phyloP scores from a whole-genome alignment of 2,113 vertebrate species.

The Nettapus auritus region DNA sequence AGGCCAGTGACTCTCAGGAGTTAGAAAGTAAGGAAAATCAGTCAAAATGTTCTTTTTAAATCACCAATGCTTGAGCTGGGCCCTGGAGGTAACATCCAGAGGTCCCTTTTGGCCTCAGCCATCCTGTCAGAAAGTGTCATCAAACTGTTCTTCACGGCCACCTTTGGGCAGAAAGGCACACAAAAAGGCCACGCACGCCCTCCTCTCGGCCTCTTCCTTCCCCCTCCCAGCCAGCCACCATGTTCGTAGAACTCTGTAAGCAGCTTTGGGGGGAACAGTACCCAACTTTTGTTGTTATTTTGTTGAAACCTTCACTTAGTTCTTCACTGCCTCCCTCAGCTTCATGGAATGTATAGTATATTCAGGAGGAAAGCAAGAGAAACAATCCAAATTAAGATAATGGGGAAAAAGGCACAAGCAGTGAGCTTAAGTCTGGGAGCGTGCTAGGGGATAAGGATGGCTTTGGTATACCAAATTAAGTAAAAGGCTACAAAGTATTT shows the following conservation, averaged over 20 bases:
- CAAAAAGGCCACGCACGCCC: background rate
- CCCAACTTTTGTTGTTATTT: background rate
- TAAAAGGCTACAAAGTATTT: background rate
- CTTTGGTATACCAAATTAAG: background rate
- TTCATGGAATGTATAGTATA: background rate
- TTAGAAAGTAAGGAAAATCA: background rate
- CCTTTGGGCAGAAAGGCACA: background rate
- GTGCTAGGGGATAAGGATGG: background rate
- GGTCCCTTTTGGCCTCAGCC: no score
- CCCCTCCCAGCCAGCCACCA: background rate
- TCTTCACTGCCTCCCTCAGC: background rate
- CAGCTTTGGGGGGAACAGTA: background rate
- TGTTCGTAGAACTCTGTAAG: rapidly evolving
- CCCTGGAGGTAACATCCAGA: no score
- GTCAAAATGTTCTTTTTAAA: background rate
- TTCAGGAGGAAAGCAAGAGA: background rate
- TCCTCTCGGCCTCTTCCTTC: background rate
- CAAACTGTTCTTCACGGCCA: background rate
- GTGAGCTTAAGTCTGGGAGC: background rate
- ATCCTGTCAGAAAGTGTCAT: background rate
- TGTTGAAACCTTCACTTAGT: background rate
- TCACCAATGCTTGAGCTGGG: no score
- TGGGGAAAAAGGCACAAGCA: background rate
- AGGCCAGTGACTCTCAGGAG: background rate
- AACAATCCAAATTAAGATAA: background rate